Evolutionary conservation across 2,797 vertebrate species (phyloP).

Genomic region (Squalus acanthias): DNA sequence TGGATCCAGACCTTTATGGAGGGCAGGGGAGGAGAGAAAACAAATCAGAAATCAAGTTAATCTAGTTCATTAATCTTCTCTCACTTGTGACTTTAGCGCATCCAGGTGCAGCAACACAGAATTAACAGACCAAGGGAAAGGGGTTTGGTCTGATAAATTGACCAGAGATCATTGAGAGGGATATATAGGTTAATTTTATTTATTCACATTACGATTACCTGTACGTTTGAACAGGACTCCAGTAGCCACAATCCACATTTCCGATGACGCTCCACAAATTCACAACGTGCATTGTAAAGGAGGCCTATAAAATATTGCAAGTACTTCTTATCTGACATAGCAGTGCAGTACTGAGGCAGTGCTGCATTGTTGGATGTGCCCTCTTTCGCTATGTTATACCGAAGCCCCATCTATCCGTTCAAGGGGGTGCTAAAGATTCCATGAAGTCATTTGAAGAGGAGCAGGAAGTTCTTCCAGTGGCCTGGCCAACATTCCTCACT

Average conservation of each 20-base stretch:
- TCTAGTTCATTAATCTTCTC: not conserved
- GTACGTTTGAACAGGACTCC: not conserved
- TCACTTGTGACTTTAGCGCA: not conserved
- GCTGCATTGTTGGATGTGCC: not conserved
- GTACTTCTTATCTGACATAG: not conserved
- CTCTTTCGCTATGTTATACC: not conserved
- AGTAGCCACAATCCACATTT: not conserved
- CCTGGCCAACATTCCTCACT: not conserved
- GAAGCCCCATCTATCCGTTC: not conserved
- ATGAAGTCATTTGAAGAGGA: not conserved
- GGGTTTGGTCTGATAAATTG: not conserved
- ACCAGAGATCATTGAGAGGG: not conserved
- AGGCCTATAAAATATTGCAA: not conserved
- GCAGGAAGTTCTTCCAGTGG: not conserved
- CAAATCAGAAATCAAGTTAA: not conserved
- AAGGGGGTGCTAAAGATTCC: not conserved
- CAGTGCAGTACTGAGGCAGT: not conserved
- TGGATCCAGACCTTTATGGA: conserved; percentile 79
- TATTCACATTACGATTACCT: not conserved
- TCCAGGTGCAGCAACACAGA: not conserved
- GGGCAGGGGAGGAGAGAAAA: conserved; percentile 52
- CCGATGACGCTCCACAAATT: not conserved
- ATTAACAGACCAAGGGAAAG: not conserved
- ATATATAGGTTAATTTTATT: not conserved
- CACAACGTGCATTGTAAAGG: not conserved